A percentile compares a stretch with the other conserved stretches of the same genome.
Conservation (phyloP, 2,113 vertebrate species). For the Anolis sagrei region DNA sequence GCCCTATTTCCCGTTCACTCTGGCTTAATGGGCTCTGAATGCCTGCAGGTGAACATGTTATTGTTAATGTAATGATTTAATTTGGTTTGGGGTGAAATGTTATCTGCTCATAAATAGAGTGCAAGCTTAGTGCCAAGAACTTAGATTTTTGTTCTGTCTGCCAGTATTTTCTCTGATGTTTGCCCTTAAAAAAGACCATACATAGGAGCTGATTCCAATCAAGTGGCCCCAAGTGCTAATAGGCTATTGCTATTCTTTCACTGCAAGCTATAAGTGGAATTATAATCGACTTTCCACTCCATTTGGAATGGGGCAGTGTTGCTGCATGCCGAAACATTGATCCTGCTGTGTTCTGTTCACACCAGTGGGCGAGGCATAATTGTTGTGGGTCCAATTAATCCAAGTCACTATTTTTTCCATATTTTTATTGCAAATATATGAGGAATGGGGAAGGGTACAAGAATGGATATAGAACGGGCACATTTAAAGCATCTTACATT, state of each 20-base stretch:
- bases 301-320: background rate
- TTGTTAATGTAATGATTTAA: constrained; percentile 24
- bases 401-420: background rate
- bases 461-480: too few species aligned
- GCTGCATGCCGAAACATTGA: background rate
- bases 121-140: constrained; percentile 29
- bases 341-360: background rate
- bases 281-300: background rate
- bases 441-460: too few species aligned
- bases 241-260: background rate
- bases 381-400: background rate
- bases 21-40: background rate
- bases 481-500: too few species aligned
- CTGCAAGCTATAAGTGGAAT: background rate
- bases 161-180: constrained; percentile 25
- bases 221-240: background rate
- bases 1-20: constrained; percentile 11
- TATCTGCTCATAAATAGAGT: constrained; percentile 31
- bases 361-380: background rate
- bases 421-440: too few species aligned
- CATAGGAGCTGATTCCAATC: constrained; percentile 22
- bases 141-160: constrained; percentile 38
- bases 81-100: constrained; percentile 46
- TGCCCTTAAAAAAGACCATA: constrained; percentile 37
- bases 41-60: constrained; percentile 41